Evolutionary conservation across 2,888 invertebrate species (phyloP).

Genomic region (Trichopria drosophilae): DNA sequence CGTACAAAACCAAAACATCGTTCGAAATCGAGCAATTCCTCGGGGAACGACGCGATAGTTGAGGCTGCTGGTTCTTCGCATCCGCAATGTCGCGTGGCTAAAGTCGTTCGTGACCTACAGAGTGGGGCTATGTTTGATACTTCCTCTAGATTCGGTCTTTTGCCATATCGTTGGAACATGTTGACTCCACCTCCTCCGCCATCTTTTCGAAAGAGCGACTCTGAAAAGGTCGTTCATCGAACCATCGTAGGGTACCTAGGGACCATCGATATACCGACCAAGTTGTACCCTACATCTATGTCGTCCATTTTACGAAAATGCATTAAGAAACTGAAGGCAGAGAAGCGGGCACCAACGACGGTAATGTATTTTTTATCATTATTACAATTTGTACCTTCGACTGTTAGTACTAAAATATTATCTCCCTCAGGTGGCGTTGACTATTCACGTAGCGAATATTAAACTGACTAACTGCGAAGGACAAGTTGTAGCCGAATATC

Average conservation of each 20-base stretch:
- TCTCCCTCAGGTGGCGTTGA: constrained; percentile 64
- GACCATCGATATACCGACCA: constrained; percentile 92
- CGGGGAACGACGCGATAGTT: constrained; percentile 26
- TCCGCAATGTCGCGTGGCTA: constrained; percentile 59
- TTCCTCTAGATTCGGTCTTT: constrained; percentile 37
- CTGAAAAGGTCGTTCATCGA: constrained; percentile 69
- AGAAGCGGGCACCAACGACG: constrained; percentile 82
- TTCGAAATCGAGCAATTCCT: constrained; percentile 27
- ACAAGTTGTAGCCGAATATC: constrained; percentile 82
- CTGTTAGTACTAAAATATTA: too few species aligned
- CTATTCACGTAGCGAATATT: constrained; percentile 78
- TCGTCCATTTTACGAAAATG: constrained; percentile 80
- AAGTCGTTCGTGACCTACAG: constrained; percentile 61
- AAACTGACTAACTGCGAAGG: constrained; percentile 79
- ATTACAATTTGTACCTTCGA: too few species aligned
- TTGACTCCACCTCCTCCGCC: constrained; percentile 56
- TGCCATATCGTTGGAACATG: constrained; percentile 55
- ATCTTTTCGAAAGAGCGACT: constrained; percentile 50
- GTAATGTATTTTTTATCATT: constrained; percentile 60
- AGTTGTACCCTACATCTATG: constrained; percentile 74
- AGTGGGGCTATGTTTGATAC: constrained; percentile 61
- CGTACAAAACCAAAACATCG: constrained; percentile 66
- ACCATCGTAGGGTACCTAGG: constrained; percentile 93
- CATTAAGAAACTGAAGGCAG: constrained; percentile 84
- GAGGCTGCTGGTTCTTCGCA: constrained; percentile 40